phyloP scores from a whole-genome alignment of 2,113 vertebrate species.

The Macrotis lagotis region DNA sequence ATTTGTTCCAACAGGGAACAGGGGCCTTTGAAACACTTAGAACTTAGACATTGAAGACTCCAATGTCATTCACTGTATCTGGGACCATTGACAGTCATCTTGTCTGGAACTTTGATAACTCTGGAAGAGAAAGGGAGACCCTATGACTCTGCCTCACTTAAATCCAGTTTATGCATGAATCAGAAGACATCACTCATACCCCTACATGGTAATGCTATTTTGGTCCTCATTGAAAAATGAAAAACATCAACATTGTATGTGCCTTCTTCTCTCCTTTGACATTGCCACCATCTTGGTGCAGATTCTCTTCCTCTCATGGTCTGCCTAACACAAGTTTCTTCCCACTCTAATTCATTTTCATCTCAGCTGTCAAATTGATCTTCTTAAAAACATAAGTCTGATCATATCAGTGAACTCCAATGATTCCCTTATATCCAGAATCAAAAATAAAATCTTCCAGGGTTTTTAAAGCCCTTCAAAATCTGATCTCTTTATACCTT shows the following conservation, averaged over 20 bases:
- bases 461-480: not conserved
- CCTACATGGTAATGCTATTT: not conserved
- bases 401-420: not conserved
- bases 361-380: not conserved
- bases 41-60: not conserved
- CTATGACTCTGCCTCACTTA: not conserved
- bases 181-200: not conserved
- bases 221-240: not conserved
- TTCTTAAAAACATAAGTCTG: not conserved
- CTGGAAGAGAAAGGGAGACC: too few relatives aligned
- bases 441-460: not conserved
- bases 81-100: too few relatives aligned
- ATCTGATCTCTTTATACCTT: not conserved
- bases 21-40: not conserved
- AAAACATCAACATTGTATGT: not conserved
- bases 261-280: not conserved
- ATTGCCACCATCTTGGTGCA: not conserved
- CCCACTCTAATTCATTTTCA: not conserved
- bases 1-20: too few relatives aligned
- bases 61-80: too few relatives aligned
- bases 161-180: not conserved
- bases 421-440: not conserved
- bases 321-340: not conserved
- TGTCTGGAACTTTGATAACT: too few relatives aligned
- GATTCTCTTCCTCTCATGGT: not conserved